Conservation (phyloP, 2,888 invertebrate genomes). For the Thera obeliscata region DNA sequence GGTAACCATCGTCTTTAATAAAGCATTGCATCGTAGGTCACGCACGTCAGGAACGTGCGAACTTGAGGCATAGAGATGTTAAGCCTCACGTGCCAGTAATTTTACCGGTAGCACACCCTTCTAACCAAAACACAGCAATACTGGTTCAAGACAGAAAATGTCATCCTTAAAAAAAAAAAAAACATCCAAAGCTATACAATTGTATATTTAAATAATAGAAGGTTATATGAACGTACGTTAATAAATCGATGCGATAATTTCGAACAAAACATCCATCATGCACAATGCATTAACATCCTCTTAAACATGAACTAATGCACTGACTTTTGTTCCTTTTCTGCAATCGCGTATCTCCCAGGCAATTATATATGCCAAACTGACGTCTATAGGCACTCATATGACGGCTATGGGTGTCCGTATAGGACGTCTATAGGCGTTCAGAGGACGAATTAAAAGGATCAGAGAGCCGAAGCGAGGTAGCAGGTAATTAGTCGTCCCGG, state of each 20-base stretch:
- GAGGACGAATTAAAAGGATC: slow-evolving; percentile 81
- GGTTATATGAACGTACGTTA: slow-evolving; percentile 1
- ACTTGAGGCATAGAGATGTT: too few relatives aligned
- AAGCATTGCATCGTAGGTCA: too few relatives aligned
- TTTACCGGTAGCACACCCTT: too few relatives aligned
- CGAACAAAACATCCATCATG: slow-evolving; percentile 39
- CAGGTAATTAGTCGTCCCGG: slow-evolving; percentile 79
- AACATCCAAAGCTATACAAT: too few relatives aligned
- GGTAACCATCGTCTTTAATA: too few relatives aligned
- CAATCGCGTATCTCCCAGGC: slow-evolving; percentile 69
- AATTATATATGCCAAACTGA: slow-evolving; percentile 64
- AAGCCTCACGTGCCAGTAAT: too few relatives aligned
- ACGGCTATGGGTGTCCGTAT: slow-evolving; percentile 27
- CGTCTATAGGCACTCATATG: slow-evolving; percentile 22
- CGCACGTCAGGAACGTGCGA: too few relatives aligned
- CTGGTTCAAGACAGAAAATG: too few relatives aligned
- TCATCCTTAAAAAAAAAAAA: too few relatives aligned
- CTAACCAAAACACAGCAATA: too few relatives aligned
- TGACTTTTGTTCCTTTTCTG: slow-evolving; percentile 64
- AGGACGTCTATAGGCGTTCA: slow-evolving; percentile 60
- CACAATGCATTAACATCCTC: slow-evolving; percentile 50
- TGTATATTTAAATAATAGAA: neutral
- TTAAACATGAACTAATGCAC: slow-evolving; percentile 56
- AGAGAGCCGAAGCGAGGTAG: slow-evolving; percentile 79
- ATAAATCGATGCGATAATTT: slow-evolving; percentile 28